phyloP scores from a whole-genome alignment of 2,113 vertebrate genomes.

The Peromyscus leucopus region DNA sequence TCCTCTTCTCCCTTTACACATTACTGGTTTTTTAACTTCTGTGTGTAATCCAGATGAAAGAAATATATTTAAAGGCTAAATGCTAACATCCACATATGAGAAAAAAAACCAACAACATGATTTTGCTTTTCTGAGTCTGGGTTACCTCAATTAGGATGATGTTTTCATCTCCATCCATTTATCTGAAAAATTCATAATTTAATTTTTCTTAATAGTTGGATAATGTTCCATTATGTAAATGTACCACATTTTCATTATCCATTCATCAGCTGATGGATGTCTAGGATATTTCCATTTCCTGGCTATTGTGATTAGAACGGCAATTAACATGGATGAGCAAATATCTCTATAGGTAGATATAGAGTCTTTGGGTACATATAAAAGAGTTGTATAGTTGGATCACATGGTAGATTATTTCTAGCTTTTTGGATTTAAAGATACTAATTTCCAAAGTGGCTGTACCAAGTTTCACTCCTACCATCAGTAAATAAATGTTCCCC shows the following conservation, averaged over 20 bases:
- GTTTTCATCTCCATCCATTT: constrained; percentile 4
- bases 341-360: neutral
- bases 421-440: neutral
- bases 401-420: too few relatives aligned
- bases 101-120: neutral
- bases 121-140: neutral
- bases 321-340: neutral
- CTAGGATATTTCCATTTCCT: neutral
- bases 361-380: neutral
- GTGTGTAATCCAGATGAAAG: neutral
- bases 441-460: neutral
- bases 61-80: neutral
- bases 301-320: neutral
- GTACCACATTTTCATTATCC: neutral
- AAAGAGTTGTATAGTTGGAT: neutral
- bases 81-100: neutral
- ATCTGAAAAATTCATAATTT: neutral
- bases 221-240: neutral
- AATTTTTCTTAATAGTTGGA: neutral
- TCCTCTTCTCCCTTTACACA: neutral
- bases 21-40: neutral
- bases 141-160: neutral
- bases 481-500: neutral
- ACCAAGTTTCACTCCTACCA: neutral
- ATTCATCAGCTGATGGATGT: neutral